These are phyloP conservation scores for Spea bombifrons DNA, from an alignment of 2,113 vertebrate species.

Conservation along the genomic window DNA sequence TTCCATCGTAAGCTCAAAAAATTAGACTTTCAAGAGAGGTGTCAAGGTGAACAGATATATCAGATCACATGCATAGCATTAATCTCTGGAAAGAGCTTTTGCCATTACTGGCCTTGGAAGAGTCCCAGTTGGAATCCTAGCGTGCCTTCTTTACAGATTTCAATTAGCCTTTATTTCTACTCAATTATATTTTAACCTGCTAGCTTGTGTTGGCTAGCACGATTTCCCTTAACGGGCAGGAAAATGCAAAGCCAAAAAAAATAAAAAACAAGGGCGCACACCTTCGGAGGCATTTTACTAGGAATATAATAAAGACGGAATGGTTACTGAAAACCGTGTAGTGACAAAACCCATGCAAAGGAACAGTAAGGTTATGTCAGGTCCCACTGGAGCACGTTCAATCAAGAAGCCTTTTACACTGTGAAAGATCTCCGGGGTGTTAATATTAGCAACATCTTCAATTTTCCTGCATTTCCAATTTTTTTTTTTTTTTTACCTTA, in stretches of 20 bases:
- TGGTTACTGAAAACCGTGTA: conserved; percentile 20
- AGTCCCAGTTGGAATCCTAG: conserved; percentile 33
- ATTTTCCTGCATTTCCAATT: conserved; percentile 67
- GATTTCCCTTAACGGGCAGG: conserved; percentile 20
- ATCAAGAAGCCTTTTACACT: conserved; percentile 79
- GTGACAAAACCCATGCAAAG: conserved; percentile 26
- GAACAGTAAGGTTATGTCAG: conserved; percentile 72
- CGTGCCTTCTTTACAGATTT: conserved; percentile 37
- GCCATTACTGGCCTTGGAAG: conserved; percentile 42
- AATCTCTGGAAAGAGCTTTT: conserved; percentile 28
- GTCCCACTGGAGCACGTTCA: conserved; percentile 76
- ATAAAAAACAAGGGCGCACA: conserved; percentile 13
- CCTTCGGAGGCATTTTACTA: conserved; percentile 2
- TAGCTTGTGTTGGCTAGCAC: conserved; percentile 28
- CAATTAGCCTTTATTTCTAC: conserved; percentile 41
- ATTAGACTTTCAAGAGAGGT: conserved; percentile 9
- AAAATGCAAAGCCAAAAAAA: conserved; percentile 15
- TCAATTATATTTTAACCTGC: conserved; percentile 36
- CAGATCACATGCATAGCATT: conserved; percentile 33
- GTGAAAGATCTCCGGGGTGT: conserved; percentile 78
- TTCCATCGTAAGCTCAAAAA: background rate
- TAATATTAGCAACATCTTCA: conserved; percentile 76
- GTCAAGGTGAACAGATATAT: conserved; percentile 11
- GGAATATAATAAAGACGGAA: conserved; percentile 15
- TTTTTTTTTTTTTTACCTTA: conserved; percentile 79